phyloP scores from a whole-genome alignment of 2,888 invertebrate species.

The Metopia argyrocephala region DNA sequence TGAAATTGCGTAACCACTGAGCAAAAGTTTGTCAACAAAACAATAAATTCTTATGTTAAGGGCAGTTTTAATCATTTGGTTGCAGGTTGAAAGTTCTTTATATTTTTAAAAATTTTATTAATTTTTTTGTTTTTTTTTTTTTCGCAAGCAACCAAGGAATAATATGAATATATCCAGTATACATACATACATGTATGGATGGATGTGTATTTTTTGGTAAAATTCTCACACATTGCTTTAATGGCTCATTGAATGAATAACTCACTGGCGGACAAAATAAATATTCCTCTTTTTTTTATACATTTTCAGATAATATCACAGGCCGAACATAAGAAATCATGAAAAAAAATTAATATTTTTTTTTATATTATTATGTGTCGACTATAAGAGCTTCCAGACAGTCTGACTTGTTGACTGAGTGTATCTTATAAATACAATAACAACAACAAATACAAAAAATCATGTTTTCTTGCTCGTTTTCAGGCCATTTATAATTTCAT shows the following conservation, averaged over 20 bases:
- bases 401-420: conserved; percentile 64
- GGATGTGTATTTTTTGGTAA: not conserved
- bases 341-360: conserved; percentile 3
- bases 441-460: not conserved
- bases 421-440: conserved; percentile 42
- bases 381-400: conserved; percentile 59
- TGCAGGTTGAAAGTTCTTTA: no score
- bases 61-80: no score
- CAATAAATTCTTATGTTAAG: conserved; percentile 6
- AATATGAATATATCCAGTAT: no score
- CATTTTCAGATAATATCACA: conserved; percentile 56
- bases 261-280: conserved; percentile 48
- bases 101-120: no score
- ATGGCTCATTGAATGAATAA: not conserved
- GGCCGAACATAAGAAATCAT: conserved; percentile 33
- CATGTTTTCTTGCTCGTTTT: conserved; percentile 1
- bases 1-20: no score
- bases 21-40: no score
- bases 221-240: conserved; percentile 32
- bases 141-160: no score
- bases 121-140: no score
- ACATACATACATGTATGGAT: no score
- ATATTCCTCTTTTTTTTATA: conserved; percentile 27
- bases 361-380: conserved; percentile 26
- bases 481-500: not conserved